Conservation (phyloP, 2,797 vertebrate genomes). For the Glossophaga mutica region DNA sequence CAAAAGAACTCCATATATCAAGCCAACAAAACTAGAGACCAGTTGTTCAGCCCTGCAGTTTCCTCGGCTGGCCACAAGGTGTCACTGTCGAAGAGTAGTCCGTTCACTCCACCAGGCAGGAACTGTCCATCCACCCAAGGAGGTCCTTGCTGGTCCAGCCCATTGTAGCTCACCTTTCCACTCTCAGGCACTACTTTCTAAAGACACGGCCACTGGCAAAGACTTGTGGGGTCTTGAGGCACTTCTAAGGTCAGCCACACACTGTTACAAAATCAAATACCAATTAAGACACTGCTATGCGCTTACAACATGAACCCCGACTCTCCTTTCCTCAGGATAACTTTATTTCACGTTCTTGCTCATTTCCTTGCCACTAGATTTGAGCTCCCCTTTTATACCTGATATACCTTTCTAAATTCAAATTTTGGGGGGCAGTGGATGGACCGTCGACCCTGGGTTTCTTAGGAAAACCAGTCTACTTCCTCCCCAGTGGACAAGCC, state of each 20-base stretch:
- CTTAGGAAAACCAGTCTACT: neutral
- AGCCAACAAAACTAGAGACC: too few species aligned
- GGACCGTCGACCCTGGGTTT: neutral
- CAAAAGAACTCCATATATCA: neutral
- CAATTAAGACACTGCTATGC: neutral
- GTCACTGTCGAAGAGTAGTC: constrained; percentile 55
- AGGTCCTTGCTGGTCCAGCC: neutral
- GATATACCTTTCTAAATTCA: neutral
- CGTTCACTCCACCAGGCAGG: neutral
- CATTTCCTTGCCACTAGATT: neutral
- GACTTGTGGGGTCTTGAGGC: neutral
- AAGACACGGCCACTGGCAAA: neutral
- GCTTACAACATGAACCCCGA: neutral
- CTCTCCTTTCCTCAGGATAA: neutral
- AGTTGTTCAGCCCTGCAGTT: neutral
- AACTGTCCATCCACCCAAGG: neutral
- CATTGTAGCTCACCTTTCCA: neutral
- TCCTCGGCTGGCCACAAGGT: neutral
- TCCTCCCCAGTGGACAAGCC: neutral
- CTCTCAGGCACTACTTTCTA: neutral
- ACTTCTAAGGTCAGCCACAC: neutral
- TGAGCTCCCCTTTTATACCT: neutral
- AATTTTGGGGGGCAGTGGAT: neutral
- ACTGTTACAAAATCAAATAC: neutral
- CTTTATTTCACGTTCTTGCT: neutral